Evolutionary conservation across 2,888 invertebrate species (phyloP).

Genomic region (Lumbricus terrestris): DNA sequence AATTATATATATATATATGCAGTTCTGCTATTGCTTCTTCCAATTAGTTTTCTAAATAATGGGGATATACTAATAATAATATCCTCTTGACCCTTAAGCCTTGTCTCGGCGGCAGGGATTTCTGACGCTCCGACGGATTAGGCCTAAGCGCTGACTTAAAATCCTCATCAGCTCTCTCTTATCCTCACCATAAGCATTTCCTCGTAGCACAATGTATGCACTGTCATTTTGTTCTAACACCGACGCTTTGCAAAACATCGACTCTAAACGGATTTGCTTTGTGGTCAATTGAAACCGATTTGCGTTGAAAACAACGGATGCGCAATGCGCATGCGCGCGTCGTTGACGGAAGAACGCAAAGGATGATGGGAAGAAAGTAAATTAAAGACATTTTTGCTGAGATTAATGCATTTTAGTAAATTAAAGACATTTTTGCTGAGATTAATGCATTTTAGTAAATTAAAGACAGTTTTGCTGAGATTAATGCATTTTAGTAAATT

Average conservation of each 20-base stretch:
- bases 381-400: background rate
- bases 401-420: background rate
- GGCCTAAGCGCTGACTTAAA: background rate
- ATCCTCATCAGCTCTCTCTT: too few relatives aligned
- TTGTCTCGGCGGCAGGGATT: background rate
- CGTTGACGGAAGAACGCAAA: background rate
- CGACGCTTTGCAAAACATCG: background rate
- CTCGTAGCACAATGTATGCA: too few relatives aligned
- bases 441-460: background rate
- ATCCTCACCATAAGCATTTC: too few relatives aligned
- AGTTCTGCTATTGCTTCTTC: background rate
- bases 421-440: background rate
- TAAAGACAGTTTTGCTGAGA: background rate
- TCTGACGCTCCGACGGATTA: background rate
- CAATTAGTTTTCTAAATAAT: too few relatives aligned
- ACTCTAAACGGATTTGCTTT: background rate
- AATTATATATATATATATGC: too few relatives aligned
- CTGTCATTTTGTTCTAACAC: background rate
- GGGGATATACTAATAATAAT: too few relatives aligned
- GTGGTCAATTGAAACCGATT: background rate
- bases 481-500: background rate
- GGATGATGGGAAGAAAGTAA: background rate
- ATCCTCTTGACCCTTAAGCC: too few relatives aligned
- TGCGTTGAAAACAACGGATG: background rate
- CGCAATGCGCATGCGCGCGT: background rate